Evolutionary conservation across 1,140 invertebrate genomes (phyloP).

Genomic region (Oedothorax gibbosus): DNA sequence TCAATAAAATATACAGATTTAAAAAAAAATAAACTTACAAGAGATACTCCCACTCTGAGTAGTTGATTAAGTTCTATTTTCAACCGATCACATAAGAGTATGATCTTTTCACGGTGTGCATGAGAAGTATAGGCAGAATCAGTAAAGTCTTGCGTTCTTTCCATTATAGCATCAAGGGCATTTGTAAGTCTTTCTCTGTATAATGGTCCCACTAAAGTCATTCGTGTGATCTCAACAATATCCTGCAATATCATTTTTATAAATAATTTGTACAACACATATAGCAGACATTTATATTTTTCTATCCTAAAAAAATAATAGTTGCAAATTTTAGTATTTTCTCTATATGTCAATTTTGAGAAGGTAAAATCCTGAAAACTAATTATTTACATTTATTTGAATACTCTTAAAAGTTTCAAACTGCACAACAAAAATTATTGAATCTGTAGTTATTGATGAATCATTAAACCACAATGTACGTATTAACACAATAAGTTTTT

Average conservation of each 20-base stretch:
- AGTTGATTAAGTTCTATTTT: slow-evolving; percentile 88
- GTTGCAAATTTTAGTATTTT: not conserved
- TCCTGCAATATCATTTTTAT: slow-evolving; percentile 69
- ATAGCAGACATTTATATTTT: not conserved
- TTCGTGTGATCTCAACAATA: slow-evolving; percentile 83
- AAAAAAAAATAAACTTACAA: slow-evolving; percentile 75
- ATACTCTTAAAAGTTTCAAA: too few species aligned
- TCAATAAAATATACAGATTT: not conserved
- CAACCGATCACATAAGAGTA: slow-evolving; percentile 86
- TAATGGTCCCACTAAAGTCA: slow-evolving; percentile 74
- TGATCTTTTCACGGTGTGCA: slow-evolving; percentile 94
- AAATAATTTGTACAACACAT: not conserved
- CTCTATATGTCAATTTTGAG: too few species aligned
- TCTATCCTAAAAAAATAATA: not conserved
- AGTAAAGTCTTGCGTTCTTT: slow-evolving; percentile 95
- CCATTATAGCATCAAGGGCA: slow-evolving; percentile 89
- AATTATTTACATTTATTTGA: not conserved
- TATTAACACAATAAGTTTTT: too few species aligned
- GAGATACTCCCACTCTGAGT: slow-evolving; percentile 82
- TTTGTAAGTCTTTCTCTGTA: slow-evolving; percentile 81
- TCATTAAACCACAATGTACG: too few species aligned
- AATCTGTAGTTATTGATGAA: too few species aligned
- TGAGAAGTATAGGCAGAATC: slow-evolving; percentile 98
- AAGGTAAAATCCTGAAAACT: not conserved
- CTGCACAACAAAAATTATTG: too few species aligned